Evolutionary conservation across 2,113 vertebrate genomes (phyloP).

Genomic region (Piliocolobus tephrosceles): DNA sequence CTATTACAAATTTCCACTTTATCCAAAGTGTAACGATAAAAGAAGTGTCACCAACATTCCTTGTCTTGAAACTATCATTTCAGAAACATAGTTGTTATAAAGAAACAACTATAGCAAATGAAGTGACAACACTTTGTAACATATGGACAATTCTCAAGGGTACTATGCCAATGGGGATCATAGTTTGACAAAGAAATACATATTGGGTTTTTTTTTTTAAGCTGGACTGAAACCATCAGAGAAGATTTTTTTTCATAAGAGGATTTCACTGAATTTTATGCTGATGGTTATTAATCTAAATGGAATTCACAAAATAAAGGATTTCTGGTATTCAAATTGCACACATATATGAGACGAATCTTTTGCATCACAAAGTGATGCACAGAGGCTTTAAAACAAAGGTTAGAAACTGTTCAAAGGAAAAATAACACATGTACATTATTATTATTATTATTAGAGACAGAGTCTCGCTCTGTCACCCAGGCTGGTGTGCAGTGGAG

Average conservation of each 20-base stretch:
- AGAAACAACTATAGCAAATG: not conserved
- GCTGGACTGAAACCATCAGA: not conserved
- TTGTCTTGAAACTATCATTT: slow-evolving; percentile 27
- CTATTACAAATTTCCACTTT: slow-evolving; percentile 23
- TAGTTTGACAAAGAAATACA: slow-evolving; percentile 21
- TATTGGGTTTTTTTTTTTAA: slow-evolving; percentile 3
- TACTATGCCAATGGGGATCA: not conserved
- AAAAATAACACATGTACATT: not conserved
- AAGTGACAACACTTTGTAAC: slow-evolving; percentile 28
- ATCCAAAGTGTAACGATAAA: not conserved
- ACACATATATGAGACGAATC: not conserved
- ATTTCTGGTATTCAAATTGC: slow-evolving; percentile 8
- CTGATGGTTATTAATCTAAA: slow-evolving; percentile 17
- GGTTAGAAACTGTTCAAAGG: not conserved
- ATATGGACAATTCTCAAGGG: not conserved
- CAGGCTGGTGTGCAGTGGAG: not conserved
- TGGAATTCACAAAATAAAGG: slow-evolving; percentile 28
- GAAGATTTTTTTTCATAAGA: not conserved
- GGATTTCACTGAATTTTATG: not conserved
- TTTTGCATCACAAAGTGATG: not conserved
- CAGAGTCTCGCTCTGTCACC: not conserved
- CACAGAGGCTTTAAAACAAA: slow-evolving; percentile 10
- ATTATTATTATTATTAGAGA: not conserved
- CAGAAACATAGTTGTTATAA: not conserved
- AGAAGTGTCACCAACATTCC: not conserved